phyloP scores from a whole-genome alignment of 1,140 invertebrate genomes.

The Sycophila sp. region DNA sequence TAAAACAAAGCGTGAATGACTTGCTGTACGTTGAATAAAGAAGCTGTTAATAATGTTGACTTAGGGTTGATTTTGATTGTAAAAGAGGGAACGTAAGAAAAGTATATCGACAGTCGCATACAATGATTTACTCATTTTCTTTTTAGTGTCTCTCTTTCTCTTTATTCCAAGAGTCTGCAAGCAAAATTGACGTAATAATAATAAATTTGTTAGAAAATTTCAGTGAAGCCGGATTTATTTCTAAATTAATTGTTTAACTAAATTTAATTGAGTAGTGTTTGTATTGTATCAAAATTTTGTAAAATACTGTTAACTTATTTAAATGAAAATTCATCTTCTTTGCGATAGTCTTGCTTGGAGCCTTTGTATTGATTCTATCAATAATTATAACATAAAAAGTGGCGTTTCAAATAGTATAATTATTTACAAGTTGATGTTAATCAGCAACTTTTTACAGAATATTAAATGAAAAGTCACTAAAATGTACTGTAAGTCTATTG shows the following conservation, averaged over 20 bases:
- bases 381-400: slow-evolving; percentile 24
- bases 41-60: slow-evolving; percentile 41
- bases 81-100: slow-evolving; percentile 35
- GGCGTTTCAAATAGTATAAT: slow-evolving; percentile 26
- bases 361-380: slow-evolving; percentile 40
- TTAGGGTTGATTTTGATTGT: slow-evolving; percentile 28
- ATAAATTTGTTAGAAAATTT: too few relatives aligned
- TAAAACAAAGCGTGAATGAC: neutral
- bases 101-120: slow-evolving; percentile 20
- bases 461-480: neutral
- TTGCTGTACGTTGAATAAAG: neutral
- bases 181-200: slow-evolving; percentile 26
- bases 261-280: neutral
- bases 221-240: slow-evolving; percentile 17
- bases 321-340: neutral
- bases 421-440: neutral
- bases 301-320: neutral
- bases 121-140: slow-evolving; percentile 11
- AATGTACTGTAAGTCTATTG: slow-evolving; percentile 1
- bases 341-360: slow-evolving; percentile 18
- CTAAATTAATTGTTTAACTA: neutral
- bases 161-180: slow-evolving; percentile 27
- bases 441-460: neutral
- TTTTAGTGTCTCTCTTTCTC: slow-evolving; percentile 35
- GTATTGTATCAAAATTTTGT: neutral